Base-by-base conservation (phyloP, 2,113 vertebrate species). In the Sardina pilchardus region DNA sequence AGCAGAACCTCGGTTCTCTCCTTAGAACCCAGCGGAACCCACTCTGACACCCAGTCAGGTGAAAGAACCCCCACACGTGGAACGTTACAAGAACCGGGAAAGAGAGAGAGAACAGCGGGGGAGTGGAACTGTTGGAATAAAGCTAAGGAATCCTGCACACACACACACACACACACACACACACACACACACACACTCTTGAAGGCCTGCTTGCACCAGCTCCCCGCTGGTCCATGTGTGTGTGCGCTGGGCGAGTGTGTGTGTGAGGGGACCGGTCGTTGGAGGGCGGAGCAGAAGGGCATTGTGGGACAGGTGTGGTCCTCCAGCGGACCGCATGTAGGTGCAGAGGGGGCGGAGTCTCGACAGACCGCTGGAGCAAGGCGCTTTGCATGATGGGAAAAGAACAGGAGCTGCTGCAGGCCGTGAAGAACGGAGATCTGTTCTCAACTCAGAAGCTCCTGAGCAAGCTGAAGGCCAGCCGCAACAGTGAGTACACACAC, bases 391-490 rank as follows among this genome's bases (percentile, higher is more conserved):
- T 78, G 50, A 95, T 96, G 95, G 95, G 95, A 84, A 95, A 94
- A 90, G 95, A 96, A 91, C 94, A 95, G 93, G 95, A 96, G 84
- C 95, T 96, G 48, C 90, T 96, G 47, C 94, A 95, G 91, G 95
- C 95, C 0, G 94, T 94, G 87, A 96, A 96, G 91, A 94, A 85
- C 8, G 94, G 94, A 82, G 95, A 96, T 91, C 88, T 95, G 89
- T 48, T 75, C 80, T 91, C 93, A 75, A 92, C 94, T 0, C 93
- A 94, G 90, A 95, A 95, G 80, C 92, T 96, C 82, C 92, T 96
- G 89, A 86, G 93, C 86, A 95, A 93, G 42, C 92, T 95, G 19
- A 94, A 92, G 78, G 89, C 88, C 88, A 92, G 50, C 90, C 89
- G 93, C 85, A 96, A 85, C 93, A 96, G 95, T 71, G 63, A 71